Conservation (phyloP, 1,140 invertebrate species). For the Triops longicaudatus region DNA sequence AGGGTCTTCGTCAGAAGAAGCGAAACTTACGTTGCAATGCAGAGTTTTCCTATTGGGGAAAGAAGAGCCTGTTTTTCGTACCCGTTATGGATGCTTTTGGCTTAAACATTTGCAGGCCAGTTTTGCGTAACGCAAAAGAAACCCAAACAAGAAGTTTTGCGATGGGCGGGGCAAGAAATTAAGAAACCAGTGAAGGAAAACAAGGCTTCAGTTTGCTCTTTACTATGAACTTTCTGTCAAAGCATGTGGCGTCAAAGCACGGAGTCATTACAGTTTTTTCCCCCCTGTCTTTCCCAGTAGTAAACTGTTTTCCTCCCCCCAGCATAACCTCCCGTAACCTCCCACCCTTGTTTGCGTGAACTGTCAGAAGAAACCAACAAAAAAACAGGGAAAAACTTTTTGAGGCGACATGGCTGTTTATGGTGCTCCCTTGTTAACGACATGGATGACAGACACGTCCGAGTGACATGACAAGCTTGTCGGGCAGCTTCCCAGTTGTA, state of each 20-base stretch:
- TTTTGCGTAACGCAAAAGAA: too few relatives aligned
- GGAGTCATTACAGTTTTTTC: neutral
- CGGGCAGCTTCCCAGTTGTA: neutral
- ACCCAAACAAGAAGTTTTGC: too few relatives aligned
- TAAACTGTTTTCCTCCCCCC: too few relatives aligned
- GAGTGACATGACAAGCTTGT: slow-evolving; percentile 8
- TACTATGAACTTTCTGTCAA: neutral
- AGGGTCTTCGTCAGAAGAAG: neutral
- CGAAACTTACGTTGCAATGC: neutral
- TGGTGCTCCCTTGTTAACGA: slow-evolving; percentile 10
- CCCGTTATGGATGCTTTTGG: neutral
- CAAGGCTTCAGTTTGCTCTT: neutral
- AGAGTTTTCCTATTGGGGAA: neutral
- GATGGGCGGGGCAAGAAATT: neutral
- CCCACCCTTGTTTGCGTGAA: neutral
- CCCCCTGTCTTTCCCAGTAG: neutral
- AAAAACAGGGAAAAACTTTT: neutral
- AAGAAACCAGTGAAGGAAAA: slow-evolving; percentile 12
- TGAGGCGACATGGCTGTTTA: neutral
- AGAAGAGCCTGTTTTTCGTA: neutral
- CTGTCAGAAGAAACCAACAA: neutral
- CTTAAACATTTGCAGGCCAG: neutral
- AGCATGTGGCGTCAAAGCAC: neutral
- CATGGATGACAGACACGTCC: slow-evolving; percentile 14
- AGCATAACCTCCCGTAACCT: too few relatives aligned